Conservation (phyloP, 2,888 invertebrate species). For the Harmothoe impar region DNA sequence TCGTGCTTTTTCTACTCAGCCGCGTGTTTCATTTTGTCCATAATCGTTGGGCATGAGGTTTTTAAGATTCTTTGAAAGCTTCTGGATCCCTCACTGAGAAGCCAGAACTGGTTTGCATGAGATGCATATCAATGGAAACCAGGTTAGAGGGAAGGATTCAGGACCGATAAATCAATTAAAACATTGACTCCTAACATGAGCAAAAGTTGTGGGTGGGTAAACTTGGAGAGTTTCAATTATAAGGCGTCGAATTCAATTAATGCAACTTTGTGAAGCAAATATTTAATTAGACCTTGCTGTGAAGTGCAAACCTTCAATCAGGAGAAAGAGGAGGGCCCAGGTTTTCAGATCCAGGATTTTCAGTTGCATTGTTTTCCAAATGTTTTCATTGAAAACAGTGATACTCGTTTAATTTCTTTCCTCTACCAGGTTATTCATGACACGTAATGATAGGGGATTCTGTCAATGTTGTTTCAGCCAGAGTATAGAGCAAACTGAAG, state of each 20-base stretch:
- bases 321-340: no score
- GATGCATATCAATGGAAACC: slow-evolving; percentile 11
- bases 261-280: background rate
- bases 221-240: slow-evolving; percentile 2
- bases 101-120: background rate
- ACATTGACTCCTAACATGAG: background rate
- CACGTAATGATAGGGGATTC: no score
- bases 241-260: slow-evolving; percentile 11
- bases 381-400: no score
- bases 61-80: background rate
- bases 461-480: no score
- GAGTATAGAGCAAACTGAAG: no score
- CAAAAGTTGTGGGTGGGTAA: background rate
- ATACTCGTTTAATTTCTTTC: no score
- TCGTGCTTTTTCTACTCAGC: background rate
- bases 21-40: slow-evolving; percentile 22
- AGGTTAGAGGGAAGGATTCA: background rate
- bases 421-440: no score
- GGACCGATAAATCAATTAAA: slow-evolving; percentile 14
- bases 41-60: background rate
- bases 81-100: background rate
- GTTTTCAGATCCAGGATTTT: background rate
- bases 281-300: background rate
- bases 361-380: background rate
- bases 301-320: background rate